Conservation (phyloP, 2,888 invertebrate species). For the Netelia virgata region DNA sequence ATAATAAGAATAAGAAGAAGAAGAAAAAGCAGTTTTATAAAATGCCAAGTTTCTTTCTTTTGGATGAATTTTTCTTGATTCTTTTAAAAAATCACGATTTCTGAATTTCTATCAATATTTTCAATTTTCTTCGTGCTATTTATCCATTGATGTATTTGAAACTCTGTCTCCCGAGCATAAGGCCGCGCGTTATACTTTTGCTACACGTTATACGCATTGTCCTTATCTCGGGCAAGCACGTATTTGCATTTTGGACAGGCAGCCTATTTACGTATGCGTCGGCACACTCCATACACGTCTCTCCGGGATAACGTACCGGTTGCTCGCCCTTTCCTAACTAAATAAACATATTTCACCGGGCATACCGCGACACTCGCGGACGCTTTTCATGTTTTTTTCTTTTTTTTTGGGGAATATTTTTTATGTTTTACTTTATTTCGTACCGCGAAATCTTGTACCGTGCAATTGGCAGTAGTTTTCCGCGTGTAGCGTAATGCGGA, state of each 20-base stretch:
- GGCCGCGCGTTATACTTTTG: slow-evolving; percentile 28
- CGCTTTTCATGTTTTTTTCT: slow-evolving; percentile 30
- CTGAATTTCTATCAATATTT: slow-evolving; percentile 33
- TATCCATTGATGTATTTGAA: slow-evolving; percentile 44
- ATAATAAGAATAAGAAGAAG: no score
- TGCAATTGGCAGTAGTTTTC: neutral
- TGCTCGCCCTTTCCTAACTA: slow-evolving; percentile 74
- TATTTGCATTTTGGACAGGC: slow-evolving; percentile 80
- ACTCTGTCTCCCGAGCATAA: slow-evolving; percentile 29
- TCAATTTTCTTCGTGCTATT: slow-evolving; percentile 1
- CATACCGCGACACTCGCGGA: slow-evolving; percentile 25
- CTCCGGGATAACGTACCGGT: slow-evolving; percentile 66
- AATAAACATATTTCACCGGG: slow-evolving; percentile 73
- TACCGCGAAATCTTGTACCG: slow-evolving; percentile 2
- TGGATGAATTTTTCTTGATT: neutral
- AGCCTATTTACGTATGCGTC: slow-evolving; percentile 81
- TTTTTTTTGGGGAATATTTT: slow-evolving; percentile 14
- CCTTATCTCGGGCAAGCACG: slow-evolving; percentile 81
- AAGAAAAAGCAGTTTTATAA: no score
- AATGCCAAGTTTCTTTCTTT: neutral
- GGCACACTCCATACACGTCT: slow-evolving; percentile 80
- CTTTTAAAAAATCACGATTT: no score
- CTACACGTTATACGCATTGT: slow-evolving; percentile 51
- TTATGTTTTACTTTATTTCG: no score
- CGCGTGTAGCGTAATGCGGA: no score